Percentiles rank a stretch among this genome's conserved stretches.
phyloP scores from a whole-genome alignment of 2,797 vertebrate genomes.

The Spheniscus humboldti region DNA sequence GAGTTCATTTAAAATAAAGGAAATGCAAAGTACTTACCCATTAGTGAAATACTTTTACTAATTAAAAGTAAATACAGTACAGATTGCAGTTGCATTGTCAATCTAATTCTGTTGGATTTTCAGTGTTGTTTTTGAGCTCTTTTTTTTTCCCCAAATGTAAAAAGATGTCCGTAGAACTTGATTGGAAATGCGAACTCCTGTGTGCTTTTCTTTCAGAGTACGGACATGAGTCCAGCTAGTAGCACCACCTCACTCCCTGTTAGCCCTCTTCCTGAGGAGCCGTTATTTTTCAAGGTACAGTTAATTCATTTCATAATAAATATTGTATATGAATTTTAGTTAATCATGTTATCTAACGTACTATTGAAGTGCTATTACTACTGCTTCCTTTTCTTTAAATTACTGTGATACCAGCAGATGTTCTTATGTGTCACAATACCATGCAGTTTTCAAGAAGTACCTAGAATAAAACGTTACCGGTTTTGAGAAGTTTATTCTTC shows the following conservation, averaged over 20 bases:
- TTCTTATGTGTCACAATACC: neutral
- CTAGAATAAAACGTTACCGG: neutral
- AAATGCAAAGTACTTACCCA: neutral
- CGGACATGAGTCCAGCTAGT: slow-evolving; percentile 90
- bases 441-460: neutral
- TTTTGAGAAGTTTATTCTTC: neutral
- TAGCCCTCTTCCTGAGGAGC: slow-evolving; percentile 92
- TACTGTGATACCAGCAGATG: neutral
- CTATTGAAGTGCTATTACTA: neutral
- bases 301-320: neutral
- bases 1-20: neutral
- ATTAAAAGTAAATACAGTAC: neutral
- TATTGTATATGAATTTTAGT: neutral
- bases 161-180: neutral
- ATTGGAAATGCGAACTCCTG: neutral
- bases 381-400: neutral
- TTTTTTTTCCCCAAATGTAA: neutral
- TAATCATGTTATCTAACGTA: neutral
- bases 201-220: slow-evolving; percentile 81
- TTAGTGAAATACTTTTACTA: neutral
- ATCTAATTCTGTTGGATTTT: neutral
- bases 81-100: neutral
- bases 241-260: slow-evolving; percentile 93
- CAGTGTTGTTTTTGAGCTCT: neutral
- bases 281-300: slow-evolving; percentile 89